Evolutionary conservation across 2,113 vertebrate species (phyloP).

Genomic region (Typhlomys cinereus): DNA sequence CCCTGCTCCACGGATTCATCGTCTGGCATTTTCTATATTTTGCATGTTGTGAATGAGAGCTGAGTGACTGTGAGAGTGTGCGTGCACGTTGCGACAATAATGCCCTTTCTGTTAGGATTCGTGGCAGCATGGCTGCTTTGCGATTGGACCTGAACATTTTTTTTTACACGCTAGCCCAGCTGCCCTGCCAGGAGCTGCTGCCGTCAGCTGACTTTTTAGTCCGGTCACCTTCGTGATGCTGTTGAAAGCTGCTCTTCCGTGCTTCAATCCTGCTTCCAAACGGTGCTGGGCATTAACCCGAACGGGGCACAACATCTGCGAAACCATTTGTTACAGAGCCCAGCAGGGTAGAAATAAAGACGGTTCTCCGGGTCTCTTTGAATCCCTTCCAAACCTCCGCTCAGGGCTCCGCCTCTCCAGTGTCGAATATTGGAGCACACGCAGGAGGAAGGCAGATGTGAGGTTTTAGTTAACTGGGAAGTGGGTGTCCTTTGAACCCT

Average conservation of each 20-base stretch:
- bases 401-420: background rate
- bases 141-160: background rate
- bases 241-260: background rate
- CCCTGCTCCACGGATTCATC: background rate
- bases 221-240: background rate
- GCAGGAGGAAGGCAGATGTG: background rate
- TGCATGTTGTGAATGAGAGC: background rate
- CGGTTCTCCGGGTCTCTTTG: background rate
- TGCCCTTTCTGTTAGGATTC: background rate
- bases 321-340: background rate
- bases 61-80: background rate
- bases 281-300: background rate
- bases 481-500: background rate
- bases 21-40: background rate
- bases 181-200: background rate
- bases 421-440: background rate
- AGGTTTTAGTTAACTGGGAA: background rate
- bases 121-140: background rate
- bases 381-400: slow-evolving; percentile 1
- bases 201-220: background rate
- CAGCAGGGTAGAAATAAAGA: background rate
- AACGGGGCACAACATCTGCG: background rate
- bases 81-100: background rate
- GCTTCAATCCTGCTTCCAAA: background rate
- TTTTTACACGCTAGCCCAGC: background rate